Conservation (phyloP, 2,797 vertebrate genomes). For the Phoeniculus purpureus region DNA sequence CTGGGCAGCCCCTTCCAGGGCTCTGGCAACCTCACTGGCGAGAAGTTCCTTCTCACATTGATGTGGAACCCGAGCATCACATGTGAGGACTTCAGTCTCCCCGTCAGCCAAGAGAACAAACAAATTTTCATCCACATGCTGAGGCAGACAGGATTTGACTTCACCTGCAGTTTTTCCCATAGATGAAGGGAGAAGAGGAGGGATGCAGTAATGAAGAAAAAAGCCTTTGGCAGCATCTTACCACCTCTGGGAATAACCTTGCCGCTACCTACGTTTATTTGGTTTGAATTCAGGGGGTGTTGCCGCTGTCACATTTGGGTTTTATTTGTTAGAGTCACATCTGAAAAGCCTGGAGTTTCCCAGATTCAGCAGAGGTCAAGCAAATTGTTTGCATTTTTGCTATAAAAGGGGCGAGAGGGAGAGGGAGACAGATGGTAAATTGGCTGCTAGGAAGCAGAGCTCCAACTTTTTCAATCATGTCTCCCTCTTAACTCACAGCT, state of each 20-base stretch:
- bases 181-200: background rate
- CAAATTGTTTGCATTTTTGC: slow-evolving; percentile 73
- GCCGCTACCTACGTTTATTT: background rate
- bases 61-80: background rate
- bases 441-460: slow-evolving; percentile 55
- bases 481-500: slow-evolving; percentile 69
- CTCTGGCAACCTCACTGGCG: too few relatives aligned
- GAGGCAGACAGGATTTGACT: background rate
- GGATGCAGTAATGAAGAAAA: background rate
- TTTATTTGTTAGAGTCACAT: slow-evolving; percentile 32
- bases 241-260: background rate
- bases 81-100: background rate
- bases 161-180: background rate
- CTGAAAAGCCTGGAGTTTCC: slow-evolving; percentile 52
- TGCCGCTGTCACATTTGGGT: slow-evolving; percentile 33
- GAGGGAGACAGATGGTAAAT: slow-evolving; percentile 69
- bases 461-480: slow-evolving; percentile 68
- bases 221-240: slow-evolving; percentile 19
- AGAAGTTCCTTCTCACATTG: too few relatives aligned
- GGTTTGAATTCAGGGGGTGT: background rate
- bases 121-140: background rate
- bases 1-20: too few relatives aligned
- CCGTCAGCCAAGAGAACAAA: background rate
- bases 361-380: slow-evolving; percentile 66
- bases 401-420: slow-evolving; percentile 43